Evolutionary conservation across 2,113 vertebrate species (phyloP).

Genomic region (Prolemur simus): DNA sequence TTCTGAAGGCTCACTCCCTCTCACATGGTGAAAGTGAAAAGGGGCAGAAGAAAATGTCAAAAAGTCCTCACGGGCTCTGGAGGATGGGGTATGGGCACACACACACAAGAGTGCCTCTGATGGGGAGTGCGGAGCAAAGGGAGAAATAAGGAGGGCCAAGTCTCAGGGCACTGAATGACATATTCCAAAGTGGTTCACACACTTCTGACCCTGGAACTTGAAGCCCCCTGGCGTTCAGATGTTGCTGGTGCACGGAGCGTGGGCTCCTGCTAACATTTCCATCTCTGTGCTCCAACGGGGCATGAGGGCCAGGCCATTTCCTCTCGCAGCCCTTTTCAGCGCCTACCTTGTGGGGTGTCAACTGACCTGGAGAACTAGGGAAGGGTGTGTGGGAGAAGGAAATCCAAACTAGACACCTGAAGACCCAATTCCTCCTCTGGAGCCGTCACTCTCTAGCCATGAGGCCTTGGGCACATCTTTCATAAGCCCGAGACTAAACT

Average conservation of each 20-base stretch:
- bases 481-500: not conserved
- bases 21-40: not conserved
- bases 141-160: not conserved
- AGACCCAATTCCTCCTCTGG: not conserved
- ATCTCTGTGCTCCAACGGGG: not conserved
- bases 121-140: not conserved
- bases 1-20: not conserved
- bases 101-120: not conserved
- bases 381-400: not conserved
- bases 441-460: not conserved
- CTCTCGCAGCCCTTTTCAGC: not conserved
- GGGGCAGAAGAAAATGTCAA: not conserved
- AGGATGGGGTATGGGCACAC: rapidly evolving
- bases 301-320: not conserved
- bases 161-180: not conserved
- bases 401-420: not conserved
- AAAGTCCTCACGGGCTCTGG: not conserved
- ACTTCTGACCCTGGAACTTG: not conserved
- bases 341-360: not conserved
- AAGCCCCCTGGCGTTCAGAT: not conserved
- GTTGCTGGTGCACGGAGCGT: rapidly evolving
- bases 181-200: not conserved
- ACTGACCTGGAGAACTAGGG: not conserved
- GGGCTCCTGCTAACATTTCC: not conserved
- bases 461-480: not conserved